Base-by-base conservation (phyloP, 2,888 invertebrate species). In the Nemotelus pantherinus region DNA sequence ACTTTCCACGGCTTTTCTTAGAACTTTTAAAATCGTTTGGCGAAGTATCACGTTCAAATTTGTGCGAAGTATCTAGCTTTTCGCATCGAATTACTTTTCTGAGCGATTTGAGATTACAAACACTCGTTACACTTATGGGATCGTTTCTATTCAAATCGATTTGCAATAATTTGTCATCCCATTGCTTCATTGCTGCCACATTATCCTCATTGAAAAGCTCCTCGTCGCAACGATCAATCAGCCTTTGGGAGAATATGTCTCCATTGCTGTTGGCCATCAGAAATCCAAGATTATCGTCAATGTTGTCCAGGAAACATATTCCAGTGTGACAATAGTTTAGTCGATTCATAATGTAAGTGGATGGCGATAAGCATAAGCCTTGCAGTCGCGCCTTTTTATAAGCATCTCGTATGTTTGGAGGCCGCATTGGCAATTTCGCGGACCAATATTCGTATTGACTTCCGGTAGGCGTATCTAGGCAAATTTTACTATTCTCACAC, bases 181-280 rank as follows among this genome's bases (percentile, higher is more conserved):
- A 77, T 50, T 78, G 58, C 3, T 71, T 70, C 58, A 75, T 75
- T 3, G 67, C 48, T n/a, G 71, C 48, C 10, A 55, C 5, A 39
- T 47, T 63, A 25, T 77, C 47, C 25, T 76, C 53, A n/a, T 64
- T 76, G 3, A 63, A 4, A 25, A 70, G 41, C 9, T 43, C 53
- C 71, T 71, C 70, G n/a, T 63, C 65, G 44, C 47, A 50, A 9
- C 63, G 67, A 41, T 77, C 57, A n/a, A 77, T 47, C 2, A 65
- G 50, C 6, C 50, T 48, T 48, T 80, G 80, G 2, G 70, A 25
- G 44, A 78, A 84, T 0, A 86, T 72, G 65, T 86, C 86, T 0
- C 87, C 86, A 55, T 83, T 79, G 3, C 85, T 85, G 63, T 82
- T 86, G n/a, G 83, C 80, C 0, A 82, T 83, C 1, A 86, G 57